A percentile compares a stretch with the other conserved stretches of the same genome.
These are phyloP conservation scores for Nymphalis io DNA, from an alignment of 1,140 invertebrate genomes.

Conservation along the genomic window DNA sequence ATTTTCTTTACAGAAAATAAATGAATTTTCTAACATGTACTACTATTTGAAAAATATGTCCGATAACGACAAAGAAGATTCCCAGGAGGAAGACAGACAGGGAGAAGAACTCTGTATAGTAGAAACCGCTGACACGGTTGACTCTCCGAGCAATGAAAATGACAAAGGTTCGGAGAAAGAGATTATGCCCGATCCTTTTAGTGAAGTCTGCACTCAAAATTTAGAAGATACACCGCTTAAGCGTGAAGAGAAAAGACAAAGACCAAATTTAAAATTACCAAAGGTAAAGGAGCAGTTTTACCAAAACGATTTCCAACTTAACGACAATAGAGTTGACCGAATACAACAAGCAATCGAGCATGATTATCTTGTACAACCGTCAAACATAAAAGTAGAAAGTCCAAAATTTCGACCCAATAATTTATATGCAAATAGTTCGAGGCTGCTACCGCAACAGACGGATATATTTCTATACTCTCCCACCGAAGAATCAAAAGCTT, in stretches of 20 bases:
- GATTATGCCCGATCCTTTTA: conserved; percentile 69
- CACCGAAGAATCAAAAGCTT: conserved; percentile 74
- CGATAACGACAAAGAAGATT: conserved; percentile 76
- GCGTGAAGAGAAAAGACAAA: conserved; percentile 53
- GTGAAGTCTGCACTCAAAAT: conserved; percentile 75
- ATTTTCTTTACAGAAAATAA: conserved; percentile 82
- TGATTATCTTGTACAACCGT: conserved; percentile 82
- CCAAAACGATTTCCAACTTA: conserved; percentile 69
- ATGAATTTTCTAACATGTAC: conserved; percentile 91
- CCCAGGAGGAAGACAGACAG: conserved; percentile 55
- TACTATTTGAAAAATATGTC: conserved; percentile 90
- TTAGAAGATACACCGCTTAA: conserved; percentile 66
- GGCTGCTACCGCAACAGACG: conserved; percentile 66
- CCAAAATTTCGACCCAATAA: conserved; percentile 75
- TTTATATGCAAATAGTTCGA: conserved; percentile 73
- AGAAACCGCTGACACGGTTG: conserved; percentile 66
- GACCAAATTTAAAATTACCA: conserved; percentile 65
- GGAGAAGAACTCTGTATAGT: conserved; percentile 57
- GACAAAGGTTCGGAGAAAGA: conserved; percentile 34
- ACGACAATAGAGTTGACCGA: conserved; percentile 58
- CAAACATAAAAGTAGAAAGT: conserved; percentile 82
- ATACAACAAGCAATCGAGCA: conserved; percentile 80
- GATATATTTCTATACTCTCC: conserved; percentile 73
- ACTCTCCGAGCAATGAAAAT: conserved; percentile 50
- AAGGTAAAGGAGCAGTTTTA: conserved; percentile 72